phyloP scores from a whole-genome alignment of 2,888 invertebrate species.

The Mythimna lalbum region DNA sequence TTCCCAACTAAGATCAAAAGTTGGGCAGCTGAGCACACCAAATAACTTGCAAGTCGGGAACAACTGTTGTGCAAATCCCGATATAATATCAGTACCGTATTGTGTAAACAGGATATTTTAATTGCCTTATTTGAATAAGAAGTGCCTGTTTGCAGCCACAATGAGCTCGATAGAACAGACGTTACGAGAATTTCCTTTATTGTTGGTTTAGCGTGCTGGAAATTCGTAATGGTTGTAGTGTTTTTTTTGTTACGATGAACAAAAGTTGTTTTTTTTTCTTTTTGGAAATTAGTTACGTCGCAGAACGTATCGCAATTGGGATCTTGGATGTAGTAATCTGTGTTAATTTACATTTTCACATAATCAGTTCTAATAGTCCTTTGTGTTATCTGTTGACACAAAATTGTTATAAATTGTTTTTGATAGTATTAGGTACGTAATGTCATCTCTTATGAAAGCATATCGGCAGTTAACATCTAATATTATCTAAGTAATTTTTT shows the following conservation, averaged over 20 bases:
- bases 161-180: slow-evolving; percentile 28
- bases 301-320: no score
- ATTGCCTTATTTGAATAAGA: slow-evolving; percentile 62
- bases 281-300: no score
- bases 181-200: slow-evolving; percentile 31
- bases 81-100: slow-evolving; percentile 47
- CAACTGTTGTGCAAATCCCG: slow-evolving; percentile 53
- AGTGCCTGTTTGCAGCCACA: slow-evolving; percentile 38
- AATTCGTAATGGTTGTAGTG: slow-evolving; percentile 16
- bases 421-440: no score
- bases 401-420: no score
- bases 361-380: no score
- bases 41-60: slow-evolving; percentile 43
- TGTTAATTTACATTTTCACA: no score
- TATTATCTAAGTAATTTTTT: no score
- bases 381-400: no score
- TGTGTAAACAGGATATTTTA: slow-evolving; percentile 54
- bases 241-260: slow-evolving; percentile 12
- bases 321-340: no score
- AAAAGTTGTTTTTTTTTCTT: slow-evolving; percentile 3
- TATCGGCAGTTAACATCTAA: no score
- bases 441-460: no score
- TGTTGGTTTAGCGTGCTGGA: slow-evolving; percentile 20
- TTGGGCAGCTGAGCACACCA: slow-evolving; percentile 26
- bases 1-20: slow-evolving; percentile 23